Evolutionary conservation across 2,888 invertebrate genomes (phyloP).

Genomic region (Phalera bucephala): DNA sequence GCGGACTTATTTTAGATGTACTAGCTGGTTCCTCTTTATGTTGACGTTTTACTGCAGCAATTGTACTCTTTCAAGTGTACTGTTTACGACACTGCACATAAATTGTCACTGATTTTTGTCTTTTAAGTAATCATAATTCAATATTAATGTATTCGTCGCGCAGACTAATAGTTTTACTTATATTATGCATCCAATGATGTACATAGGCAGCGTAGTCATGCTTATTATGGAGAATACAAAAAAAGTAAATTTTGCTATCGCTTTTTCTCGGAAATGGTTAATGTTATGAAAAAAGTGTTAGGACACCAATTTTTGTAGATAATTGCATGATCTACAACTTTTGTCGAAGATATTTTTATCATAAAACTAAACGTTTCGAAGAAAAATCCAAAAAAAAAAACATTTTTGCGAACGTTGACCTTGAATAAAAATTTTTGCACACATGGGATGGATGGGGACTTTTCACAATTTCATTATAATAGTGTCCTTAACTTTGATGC

Average conservation of each 20-base stretch:
- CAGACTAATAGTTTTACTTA: constrained; percentile 2
- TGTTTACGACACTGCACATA: constrained; percentile 12
- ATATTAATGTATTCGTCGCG: no score
- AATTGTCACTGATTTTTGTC: constrained; percentile 12
- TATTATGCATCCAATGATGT: neutral
- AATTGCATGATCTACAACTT: constrained; percentile 16
- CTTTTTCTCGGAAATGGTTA: no score
- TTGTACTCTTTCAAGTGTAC: constrained; percentile 8
- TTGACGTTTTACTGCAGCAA: constrained; percentile 11
- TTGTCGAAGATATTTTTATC: constrained; percentile 8
- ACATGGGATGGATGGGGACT: constrained; percentile 8
- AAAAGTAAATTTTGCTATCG: no score
- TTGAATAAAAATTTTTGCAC: constrained; percentile 9
- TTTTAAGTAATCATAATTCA: constrained; percentile 1
- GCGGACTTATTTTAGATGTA: constrained; percentile 10
- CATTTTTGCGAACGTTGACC: constrained; percentile 13
- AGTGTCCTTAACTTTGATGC: neutral
- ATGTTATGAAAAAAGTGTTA: constrained; percentile 9
- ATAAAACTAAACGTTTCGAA: constrained; percentile 5
- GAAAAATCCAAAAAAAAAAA: constrained; percentile 14
- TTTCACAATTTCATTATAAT: constrained; percentile 3
- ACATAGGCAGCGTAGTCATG: neutral
- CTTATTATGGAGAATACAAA: constrained; percentile 1
- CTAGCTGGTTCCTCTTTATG: constrained; percentile 13
- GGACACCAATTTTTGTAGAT: constrained; percentile 14